A percentile compares a stretch with the other conserved stretches of the same genome.
Evolutionary conservation across 2,888 invertebrate genomes (phyloP).

Genomic region (Ennomos fuscantarius): DNA sequence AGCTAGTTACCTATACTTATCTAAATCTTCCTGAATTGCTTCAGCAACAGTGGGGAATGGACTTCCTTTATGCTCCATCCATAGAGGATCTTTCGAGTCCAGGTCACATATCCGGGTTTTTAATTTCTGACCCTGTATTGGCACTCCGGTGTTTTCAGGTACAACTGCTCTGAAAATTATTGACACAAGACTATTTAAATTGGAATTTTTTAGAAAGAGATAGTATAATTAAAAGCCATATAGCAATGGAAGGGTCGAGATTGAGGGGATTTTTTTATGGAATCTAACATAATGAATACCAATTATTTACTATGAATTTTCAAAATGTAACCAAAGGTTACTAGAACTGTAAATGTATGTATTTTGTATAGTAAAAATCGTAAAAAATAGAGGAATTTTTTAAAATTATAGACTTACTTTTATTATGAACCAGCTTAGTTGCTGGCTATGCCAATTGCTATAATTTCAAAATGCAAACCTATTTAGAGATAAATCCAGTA

Average conservation of each 20-base stretch:
- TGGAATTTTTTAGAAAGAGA: too few relatives aligned
- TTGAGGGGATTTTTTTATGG: too few relatives aligned
- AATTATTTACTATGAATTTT: too few relatives aligned
- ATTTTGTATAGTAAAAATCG: too few relatives aligned
- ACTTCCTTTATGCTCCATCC: conserved; percentile 97
- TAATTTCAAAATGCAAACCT: conserved; percentile 67
- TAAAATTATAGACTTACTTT: too few relatives aligned
- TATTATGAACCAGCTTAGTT: too few relatives aligned
- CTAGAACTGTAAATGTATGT: too few relatives aligned
- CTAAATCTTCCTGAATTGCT: conserved; percentile 98
- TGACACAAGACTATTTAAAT: background rate
- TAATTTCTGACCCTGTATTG: conserved; percentile 87
- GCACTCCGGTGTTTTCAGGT: conserved; percentile 68
- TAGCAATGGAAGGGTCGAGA: too few relatives aligned
- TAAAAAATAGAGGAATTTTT: too few relatives aligned
- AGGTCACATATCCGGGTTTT: conserved; percentile 96
- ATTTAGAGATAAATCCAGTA: conserved; percentile 96
- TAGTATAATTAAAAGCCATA: too few relatives aligned
- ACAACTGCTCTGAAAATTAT: conserved; percentile 66
- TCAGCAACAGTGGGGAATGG: conserved; percentile 98
- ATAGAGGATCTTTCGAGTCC: conserved; percentile 95
- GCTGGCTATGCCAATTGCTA: background rate
- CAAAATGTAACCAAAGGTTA: too few relatives aligned
- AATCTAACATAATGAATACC: too few relatives aligned
- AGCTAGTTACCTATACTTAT: conserved; percentile 90